Conservation (phyloP, 2,888 invertebrate species). For the Epirrita christyi region DNA sequence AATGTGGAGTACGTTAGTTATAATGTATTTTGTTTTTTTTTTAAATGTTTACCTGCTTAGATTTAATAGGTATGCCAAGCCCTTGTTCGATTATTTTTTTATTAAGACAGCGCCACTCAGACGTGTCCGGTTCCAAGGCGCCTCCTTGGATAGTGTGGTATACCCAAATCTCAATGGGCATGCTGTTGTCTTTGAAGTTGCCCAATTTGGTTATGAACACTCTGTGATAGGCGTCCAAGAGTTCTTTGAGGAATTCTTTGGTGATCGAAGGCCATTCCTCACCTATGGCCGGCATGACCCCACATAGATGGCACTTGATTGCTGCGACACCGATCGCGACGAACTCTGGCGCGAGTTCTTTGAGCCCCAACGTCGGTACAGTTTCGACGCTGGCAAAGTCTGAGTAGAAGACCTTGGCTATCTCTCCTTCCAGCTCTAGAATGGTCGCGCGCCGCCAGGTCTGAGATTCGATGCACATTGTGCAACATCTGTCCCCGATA, state of each 20-base stretch:
- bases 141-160: conserved; percentile 85
- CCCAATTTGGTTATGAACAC: conserved; percentile 84
- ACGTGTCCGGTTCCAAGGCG: conserved; percentile 87
- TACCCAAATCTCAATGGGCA: conserved; percentile 88
- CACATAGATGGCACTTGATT: conserved; percentile 88
- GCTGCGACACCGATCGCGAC: conserved; percentile 82
- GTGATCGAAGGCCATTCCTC: conserved; percentile 86
- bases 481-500: conserved; percentile 78
- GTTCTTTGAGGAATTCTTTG: conserved; percentile 84
- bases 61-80: conserved; percentile 79
- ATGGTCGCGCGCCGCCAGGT: conserved; percentile 87
- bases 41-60: conserved; percentile 49
- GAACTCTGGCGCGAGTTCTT: conserved; percentile 80
- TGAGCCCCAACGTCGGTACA: conserved; percentile 73
- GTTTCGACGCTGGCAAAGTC: conserved; percentile 86
- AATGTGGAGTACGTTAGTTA: too few relatives aligned
- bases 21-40: not conserved
- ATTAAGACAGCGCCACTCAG: conserved; percentile 88
- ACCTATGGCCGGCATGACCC: conserved; percentile 88
- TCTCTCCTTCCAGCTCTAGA: conserved; percentile 62
- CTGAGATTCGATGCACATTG: conserved; percentile 72
- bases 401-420: conserved; percentile 85
- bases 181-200: conserved; percentile 72
- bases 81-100: conserved; percentile 87
- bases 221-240: conserved; percentile 77